Evolutionary conservation across 2,888 invertebrate species (phyloP).

Genomic region (Dryobotodes eremita): DNA sequence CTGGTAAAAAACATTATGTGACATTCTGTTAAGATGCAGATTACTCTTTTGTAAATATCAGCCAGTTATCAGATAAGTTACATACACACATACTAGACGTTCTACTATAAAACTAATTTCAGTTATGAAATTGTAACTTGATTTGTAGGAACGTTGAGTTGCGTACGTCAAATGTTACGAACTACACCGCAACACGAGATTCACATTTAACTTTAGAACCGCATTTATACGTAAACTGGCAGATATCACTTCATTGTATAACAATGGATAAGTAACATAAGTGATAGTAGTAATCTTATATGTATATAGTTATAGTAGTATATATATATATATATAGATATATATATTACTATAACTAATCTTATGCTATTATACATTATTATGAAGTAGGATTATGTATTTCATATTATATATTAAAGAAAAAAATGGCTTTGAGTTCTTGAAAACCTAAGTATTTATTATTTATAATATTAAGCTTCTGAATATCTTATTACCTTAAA

Average conservation of each 20-base stretch:
- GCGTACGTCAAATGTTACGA: conserved; percentile 52
- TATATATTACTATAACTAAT: too few species aligned
- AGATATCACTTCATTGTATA: conserved; percentile 24
- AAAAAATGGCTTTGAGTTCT: too few species aligned
- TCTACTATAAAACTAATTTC: conserved; percentile 26
- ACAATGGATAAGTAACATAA: not conserved
- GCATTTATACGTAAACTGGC: conserved; percentile 56
- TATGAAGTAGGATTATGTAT: not conserved
- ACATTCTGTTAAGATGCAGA: not conserved
- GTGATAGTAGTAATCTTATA: too few species aligned
- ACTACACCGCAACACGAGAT: conserved; percentile 70
- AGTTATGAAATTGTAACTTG: conserved; percentile 30
- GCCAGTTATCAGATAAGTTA: too few species aligned
- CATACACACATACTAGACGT: not conserved
- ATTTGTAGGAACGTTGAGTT: conserved; percentile 23
- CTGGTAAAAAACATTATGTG: not conserved
- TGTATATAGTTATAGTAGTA: too few species aligned
- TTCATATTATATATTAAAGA: not conserved
- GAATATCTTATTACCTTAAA: not conserved
- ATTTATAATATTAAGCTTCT: too few species aligned
- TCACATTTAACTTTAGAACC: conserved; percentile 73
- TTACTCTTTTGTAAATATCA: not conserved
- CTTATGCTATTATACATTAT: not conserved
- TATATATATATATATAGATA: too few species aligned
- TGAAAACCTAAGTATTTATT: too few species aligned